Percentiles rank a stretch among this genome's conserved stretches.
phyloP scores from a whole-genome alignment of 2,113 vertebrate species.

The Neogale vison region DNA sequence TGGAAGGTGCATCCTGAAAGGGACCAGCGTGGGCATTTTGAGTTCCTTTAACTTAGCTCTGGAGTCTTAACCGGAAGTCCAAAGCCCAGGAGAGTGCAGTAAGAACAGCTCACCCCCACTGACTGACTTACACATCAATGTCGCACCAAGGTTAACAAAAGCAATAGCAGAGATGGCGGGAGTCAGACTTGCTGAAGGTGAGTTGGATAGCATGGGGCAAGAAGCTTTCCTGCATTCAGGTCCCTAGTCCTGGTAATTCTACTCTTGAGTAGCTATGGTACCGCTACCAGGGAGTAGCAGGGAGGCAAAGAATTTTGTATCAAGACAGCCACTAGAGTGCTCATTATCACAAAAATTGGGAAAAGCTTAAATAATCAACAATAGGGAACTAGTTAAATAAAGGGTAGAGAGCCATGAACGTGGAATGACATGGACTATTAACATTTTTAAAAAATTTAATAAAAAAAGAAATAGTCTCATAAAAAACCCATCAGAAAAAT shows the following conservation, averaged over 20 bases:
- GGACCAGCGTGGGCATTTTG: neutral
- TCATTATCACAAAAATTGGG: neutral
- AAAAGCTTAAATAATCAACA: neutral
- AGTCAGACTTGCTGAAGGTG: neutral
- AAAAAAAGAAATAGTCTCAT: neutral
- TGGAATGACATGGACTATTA: neutral
- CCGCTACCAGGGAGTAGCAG: neutral
- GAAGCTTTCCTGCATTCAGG: neutral
- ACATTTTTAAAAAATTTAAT: neutral
- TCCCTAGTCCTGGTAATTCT: neutral
- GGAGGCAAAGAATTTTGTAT: neutral
- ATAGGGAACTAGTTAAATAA: neutral
- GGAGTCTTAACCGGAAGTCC: neutral
- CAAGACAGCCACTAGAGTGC: neutral
- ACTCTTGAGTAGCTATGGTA: neutral
- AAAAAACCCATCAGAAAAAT: neutral
- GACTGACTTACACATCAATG: neutral
- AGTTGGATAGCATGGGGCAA: neutral
- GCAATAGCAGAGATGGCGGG: neutral
- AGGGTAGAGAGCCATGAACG: neutral
- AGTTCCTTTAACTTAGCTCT: neutral
- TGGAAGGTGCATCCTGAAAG: rapidly evolving
- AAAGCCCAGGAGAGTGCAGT: neutral
- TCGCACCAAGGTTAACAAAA: neutral
- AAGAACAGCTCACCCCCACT: neutral